phyloP scores from a whole-genome alignment of 2,797 vertebrate genomes.

The Sebastes ruberrimus region DNA sequence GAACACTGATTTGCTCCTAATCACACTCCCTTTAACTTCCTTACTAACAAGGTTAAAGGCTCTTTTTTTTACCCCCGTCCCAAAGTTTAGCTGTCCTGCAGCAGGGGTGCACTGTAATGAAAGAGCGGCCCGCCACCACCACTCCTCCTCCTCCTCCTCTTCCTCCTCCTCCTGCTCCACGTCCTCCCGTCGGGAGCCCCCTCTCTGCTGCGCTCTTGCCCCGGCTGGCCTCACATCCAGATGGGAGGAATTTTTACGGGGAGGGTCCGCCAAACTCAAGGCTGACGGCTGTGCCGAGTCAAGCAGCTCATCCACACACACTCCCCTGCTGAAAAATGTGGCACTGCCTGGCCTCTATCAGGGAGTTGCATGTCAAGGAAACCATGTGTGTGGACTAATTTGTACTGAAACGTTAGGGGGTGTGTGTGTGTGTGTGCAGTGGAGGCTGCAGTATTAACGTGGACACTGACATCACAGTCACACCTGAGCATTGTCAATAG shows the following conservation, averaged over 20 bases:
- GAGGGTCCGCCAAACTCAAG: slow-evolving; percentile 74
- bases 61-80: slow-evolving; percentile 57
- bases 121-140: slow-evolving; percentile 33
- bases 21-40: slow-evolving; percentile 18
- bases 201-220: slow-evolving; percentile 73
- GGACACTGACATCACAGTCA: slow-evolving; percentile 1
- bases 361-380: neutral
- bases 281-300: slow-evolving; percentile 53
- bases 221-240: slow-evolving; percentile 82
- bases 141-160: slow-evolving; percentile 2
- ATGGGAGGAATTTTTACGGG: slow-evolving; percentile 85
- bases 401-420: neutral
- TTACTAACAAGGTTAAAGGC: slow-evolving; percentile 10
- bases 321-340: slow-evolving; percentile 20
- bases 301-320: slow-evolving; percentile 50
- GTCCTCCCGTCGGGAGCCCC: slow-evolving; percentile 74
- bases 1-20: neutral
- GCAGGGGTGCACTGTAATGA: slow-evolving; percentile 48
- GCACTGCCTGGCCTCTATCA: neutral
- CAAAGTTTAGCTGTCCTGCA: slow-evolving; percentile 65
- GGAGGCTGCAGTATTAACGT: neutral
- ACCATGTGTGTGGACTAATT: neutral
- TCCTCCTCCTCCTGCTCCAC: slow-evolving; percentile 56
- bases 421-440: neutral
- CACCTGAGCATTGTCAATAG: slow-evolving; percentile 17